Evolutionary conservation across 2,888 invertebrate species (phyloP).

Genomic region (Periphyllus acericola): DNA sequence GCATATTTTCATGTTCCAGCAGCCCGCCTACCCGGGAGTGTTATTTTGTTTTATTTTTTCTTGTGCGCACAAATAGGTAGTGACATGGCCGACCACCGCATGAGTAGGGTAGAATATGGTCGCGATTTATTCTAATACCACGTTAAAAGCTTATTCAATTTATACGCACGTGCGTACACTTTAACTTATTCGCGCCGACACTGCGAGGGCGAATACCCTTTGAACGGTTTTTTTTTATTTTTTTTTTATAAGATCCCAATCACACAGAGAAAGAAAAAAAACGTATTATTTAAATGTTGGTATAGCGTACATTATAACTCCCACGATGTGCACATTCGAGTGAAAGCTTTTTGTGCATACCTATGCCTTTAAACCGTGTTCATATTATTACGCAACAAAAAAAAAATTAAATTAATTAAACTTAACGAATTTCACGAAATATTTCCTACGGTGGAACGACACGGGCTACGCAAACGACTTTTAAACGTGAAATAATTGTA

Average conservation of each 20-base stretch:
- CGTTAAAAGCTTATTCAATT: neutral
- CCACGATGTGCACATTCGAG: neutral
- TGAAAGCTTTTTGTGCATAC: neutral
- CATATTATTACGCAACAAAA: neutral
- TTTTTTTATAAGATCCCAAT: neutral
- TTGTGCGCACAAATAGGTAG: neutral
- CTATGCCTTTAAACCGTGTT: neutral
- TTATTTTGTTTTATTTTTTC: neutral
- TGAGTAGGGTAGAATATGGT: neutral
- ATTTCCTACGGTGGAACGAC: too few relatives aligned
- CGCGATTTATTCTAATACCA: neutral
- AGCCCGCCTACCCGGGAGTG: neutral
- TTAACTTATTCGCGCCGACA: neutral
- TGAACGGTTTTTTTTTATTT: neutral
- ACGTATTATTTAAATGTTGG: neutral
- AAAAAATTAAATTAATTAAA: neutral
- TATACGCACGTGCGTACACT: neutral
- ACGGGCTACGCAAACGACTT: too few relatives aligned
- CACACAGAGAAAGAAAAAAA: neutral
- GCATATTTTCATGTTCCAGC: neutral
- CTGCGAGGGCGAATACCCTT: neutral
- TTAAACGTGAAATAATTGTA: too few relatives aligned
- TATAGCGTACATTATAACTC: neutral
- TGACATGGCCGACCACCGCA: neutral
- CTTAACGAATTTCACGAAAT: neutral